phyloP scores from a whole-genome alignment of 2,888 invertebrate species.

The Aporophyla lueneburgensis region DNA sequence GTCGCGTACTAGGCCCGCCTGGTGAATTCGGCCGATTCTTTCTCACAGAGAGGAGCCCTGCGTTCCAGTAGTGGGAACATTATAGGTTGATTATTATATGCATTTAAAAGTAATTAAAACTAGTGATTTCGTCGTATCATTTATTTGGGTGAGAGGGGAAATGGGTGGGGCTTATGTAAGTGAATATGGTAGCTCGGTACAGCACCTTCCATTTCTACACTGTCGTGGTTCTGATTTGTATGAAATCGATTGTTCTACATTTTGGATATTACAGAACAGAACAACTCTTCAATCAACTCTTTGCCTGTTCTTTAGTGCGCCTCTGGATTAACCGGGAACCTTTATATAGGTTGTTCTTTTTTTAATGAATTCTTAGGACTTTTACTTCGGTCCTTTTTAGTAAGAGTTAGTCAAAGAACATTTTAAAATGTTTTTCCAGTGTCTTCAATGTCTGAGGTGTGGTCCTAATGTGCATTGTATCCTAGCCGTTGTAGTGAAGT shows the following conservation, averaged over 20 bases:
- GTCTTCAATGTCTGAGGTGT: background rate
- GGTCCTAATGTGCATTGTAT: background rate
- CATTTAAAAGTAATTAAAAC: background rate
- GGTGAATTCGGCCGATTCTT: background rate
- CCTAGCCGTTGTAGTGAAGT: background rate
- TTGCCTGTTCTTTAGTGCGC: background rate
- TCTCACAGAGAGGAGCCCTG: background rate
- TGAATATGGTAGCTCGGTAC: background rate
- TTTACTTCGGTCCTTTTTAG: background rate
- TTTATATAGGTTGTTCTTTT: background rate
- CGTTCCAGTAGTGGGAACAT: background rate
- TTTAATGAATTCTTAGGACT: background rate
- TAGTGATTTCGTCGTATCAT: background rate
- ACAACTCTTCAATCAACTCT: background rate
- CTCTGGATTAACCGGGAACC: background rate
- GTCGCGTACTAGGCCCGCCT: no score
- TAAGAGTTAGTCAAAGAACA: background rate
- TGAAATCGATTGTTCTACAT: background rate
- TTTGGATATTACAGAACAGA: background rate
- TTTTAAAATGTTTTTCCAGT: background rate
- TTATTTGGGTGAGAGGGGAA: background rate
- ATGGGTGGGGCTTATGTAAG: background rate
- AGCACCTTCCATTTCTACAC: background rate
- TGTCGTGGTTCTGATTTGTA: constrained; percentile 1
- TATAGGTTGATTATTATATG: background rate